Percentiles rank a stretch among this genome's conserved stretches.
phyloP scores from a whole-genome alignment of 2,797 vertebrate species.

The Sciurus carolinensis region DNA sequence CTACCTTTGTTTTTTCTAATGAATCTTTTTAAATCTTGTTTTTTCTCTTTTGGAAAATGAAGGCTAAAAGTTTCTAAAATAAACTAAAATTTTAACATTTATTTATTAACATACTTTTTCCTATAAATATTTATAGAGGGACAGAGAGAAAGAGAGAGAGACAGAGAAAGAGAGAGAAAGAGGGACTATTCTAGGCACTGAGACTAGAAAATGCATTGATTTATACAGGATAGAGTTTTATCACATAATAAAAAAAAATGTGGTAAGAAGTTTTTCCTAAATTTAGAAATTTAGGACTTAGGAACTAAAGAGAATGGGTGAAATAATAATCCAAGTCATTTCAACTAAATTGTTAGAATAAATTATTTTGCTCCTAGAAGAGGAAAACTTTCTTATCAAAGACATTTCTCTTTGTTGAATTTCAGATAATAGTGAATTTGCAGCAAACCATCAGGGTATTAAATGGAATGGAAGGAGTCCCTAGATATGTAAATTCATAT shows the following conservation, averaged over 20 bases:
- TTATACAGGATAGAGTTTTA: background rate
- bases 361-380: background rate
- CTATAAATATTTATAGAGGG: background rate
- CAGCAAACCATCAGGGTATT: background rate
- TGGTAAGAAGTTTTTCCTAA: background rate
- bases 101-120: background rate
- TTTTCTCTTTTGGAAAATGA: background rate
- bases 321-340: background rate
- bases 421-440: constrained; percentile 5
- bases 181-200: background rate
- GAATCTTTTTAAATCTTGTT: background rate
- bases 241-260: background rate
- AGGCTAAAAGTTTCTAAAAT: background rate
- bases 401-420: background rate
- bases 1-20: background rate
- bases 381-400: background rate
- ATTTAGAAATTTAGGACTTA: background rate
- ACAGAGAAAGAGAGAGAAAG: background rate
- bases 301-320: background rate
- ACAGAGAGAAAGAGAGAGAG: background rate
- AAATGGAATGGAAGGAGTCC: background rate
- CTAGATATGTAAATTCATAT: background rate
- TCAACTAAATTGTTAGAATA: background rate
- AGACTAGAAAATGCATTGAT: background rate
- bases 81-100: background rate